A percentile compares a stretch with the other conserved stretches of the same genome.
Conservation (phyloP, 2,888 invertebrate genomes). For the Troides aeacus region DNA sequence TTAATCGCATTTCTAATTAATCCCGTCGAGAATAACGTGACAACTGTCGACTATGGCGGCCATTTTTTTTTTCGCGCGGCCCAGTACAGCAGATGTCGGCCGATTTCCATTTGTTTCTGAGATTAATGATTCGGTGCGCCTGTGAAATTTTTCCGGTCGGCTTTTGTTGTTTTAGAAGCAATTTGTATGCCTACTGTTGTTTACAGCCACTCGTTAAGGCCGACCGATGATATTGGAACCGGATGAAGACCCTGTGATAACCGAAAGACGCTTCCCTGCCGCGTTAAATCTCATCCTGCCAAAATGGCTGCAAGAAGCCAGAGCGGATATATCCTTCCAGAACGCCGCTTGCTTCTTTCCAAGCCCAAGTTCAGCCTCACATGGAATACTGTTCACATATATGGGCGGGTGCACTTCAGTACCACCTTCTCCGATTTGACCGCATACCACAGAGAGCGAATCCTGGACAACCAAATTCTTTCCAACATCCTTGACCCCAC, state of each 20-base stretch:
- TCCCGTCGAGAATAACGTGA: conserved; percentile 81
- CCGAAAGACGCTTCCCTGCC: conserved; percentile 43
- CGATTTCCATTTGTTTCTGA: conserved; percentile 81
- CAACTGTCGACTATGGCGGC: conserved; percentile 79
- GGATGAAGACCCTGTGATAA: conserved; percentile 55
- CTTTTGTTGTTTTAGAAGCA: conserved; percentile 81
- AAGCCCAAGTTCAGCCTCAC: no score
- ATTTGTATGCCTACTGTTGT: conserved; percentile 79
- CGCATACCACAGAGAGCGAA: no score
- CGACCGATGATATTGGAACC: conserved; percentile 71
- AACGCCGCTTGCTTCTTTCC: no score
- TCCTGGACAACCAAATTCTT: no score
- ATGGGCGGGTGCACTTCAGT: no score
- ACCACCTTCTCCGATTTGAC: no score
- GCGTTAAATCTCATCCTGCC: conserved; percentile 4
- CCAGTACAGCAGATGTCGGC: conserved; percentile 78
- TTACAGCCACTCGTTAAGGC: conserved; percentile 74
- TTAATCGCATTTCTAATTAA: conserved; percentile 81
- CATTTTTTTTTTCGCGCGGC: conserved; percentile 64
- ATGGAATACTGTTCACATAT: no score
- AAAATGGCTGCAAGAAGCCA: no score
- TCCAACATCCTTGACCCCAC: no score
- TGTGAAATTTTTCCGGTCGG: conserved; percentile 79
- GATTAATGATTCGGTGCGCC: conserved; percentile 80
- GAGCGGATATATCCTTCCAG: no score